Percentiles rank a stretch among this genome's conserved stretches.
Conservation (phyloP, 1,140 invertebrate genomes). For the Melanaphis sacchari region DNA sequence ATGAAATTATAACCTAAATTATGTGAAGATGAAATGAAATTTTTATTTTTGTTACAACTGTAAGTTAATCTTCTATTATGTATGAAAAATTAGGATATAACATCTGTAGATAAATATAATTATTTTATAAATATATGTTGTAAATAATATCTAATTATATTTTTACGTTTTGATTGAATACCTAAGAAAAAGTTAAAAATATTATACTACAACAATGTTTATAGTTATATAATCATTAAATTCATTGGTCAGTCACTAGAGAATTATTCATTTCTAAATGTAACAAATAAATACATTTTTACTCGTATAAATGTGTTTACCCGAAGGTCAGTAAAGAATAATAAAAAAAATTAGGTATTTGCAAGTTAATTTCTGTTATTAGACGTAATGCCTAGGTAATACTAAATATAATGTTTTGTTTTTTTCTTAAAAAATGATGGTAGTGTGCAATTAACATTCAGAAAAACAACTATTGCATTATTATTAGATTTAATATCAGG, state of each 20-base stretch:
- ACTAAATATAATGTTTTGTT: background rate
- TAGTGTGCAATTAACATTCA: background rate
- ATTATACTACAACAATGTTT: too few relatives aligned
- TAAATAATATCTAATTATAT: background rate
- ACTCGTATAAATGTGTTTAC: background rate
- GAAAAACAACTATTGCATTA: background rate
- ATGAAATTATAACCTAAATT: too few relatives aligned
- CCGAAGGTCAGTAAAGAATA: background rate
- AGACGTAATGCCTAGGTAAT: background rate
- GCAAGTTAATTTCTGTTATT: background rate
- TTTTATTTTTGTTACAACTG: background rate
- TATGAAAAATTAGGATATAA: background rate
- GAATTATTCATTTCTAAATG: background rate
- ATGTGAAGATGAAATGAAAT: background rate
- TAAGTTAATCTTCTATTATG: background rate
- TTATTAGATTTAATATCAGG: background rate
- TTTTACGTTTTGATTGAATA: background rate
- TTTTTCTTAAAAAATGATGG: background rate
- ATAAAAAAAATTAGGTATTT: background rate
- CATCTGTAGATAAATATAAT: background rate
- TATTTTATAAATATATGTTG: too few relatives aligned
- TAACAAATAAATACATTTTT: background rate
- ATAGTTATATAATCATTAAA: background rate
- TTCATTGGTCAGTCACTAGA: background rate
- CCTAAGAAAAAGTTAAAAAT: background rate